Evolutionary conservation across 2,888 invertebrate species (phyloP).

Genomic region (Pandemis heparana): DNA sequence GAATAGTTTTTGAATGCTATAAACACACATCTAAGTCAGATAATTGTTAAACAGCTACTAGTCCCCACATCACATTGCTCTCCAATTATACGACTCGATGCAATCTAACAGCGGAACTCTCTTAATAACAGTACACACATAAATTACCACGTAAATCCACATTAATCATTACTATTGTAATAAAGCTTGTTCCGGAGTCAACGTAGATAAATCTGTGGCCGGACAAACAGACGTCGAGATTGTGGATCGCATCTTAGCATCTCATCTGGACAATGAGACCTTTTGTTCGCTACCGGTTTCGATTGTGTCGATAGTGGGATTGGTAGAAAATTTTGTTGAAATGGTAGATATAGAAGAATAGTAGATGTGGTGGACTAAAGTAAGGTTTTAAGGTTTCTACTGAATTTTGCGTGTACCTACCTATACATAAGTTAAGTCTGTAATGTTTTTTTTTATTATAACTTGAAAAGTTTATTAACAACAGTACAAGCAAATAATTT

Average conservation of each 20-base stretch:
- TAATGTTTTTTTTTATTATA: too few species aligned
- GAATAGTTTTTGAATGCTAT: too few species aligned
- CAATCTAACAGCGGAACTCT: slow-evolving; percentile 11
- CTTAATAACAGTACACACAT: slow-evolving; percentile 30
- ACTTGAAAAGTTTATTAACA: too few species aligned
- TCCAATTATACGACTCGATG: slow-evolving; percentile 10
- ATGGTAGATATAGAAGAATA: neutral
- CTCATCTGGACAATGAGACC: slow-evolving; percentile 59
- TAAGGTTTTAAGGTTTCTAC: neutral
- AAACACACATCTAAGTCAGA: too few species aligned
- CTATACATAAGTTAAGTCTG: too few species aligned
- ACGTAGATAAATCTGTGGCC: slow-evolving; percentile 47
- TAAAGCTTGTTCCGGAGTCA: slow-evolving; percentile 28
- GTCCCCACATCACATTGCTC: neutral
- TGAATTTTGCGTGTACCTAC: too few species aligned
- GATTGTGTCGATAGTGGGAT: slow-evolving; percentile 11
- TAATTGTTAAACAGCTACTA: neutral
- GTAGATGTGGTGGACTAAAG: neutral
- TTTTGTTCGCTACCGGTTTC: slow-evolving; percentile 46
- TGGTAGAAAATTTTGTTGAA: neutral
- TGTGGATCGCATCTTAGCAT: slow-evolving; percentile 58
- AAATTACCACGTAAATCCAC: slow-evolving; percentile 38
- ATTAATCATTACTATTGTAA: slow-evolving; percentile 43
- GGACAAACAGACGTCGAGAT: slow-evolving; percentile 57
- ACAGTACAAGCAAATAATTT: too few species aligned